Base-by-base conservation (phyloP, 2,888 invertebrate species). In the Zygogramma bicolorata region DNA sequence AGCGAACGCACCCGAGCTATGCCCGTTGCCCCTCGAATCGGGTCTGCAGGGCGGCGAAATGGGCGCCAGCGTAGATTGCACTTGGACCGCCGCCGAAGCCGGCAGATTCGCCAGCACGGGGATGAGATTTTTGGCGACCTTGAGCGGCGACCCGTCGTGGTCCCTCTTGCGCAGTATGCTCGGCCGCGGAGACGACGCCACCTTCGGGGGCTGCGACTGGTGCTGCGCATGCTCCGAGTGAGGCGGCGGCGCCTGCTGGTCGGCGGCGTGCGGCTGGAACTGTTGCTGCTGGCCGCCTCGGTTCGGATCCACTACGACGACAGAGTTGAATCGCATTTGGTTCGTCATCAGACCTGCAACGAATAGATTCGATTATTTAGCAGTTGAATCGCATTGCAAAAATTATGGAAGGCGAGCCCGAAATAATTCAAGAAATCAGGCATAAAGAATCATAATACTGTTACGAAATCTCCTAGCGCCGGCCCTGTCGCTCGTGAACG, bases 121-220 rank as follows among this genome's bases (percentile, higher is more conserved):
- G 10, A 88, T 88, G 59, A 92, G 86, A 86, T 92, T 92, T 84
- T 91, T 91, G 18, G 91, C 90, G 0, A 90, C 91, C 70, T 93
- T 92, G 71, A 91, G 86, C 0, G 92, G 91, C 0, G 92, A 90
- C 15, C 92, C 92, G 70, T 97, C 97, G 62, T 92, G 91, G 79
- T 97, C 97, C 42, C 97, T 90, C 88, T 97, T 97, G 72, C 97
- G 90, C 70, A 97, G 88, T 88, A 97, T 94, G 82, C 95, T 94
- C 0, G 96, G 95, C 75, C 96, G 87, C 0, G 95, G 94, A 18
- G 94, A 88, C 4, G 87, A 87, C 1, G 84, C 84, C 31, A 86
- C 77, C 75, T 87, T 86, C 10, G 81, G 79, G 4, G 83, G 78
- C 15, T 73, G 42, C 0, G 77, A 65, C 25, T 77, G 74, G 65